These are phyloP conservation scores for Rutpela maculata DNA, from an alignment of 2,888 invertebrate species.

Conservation along the genomic window DNA sequence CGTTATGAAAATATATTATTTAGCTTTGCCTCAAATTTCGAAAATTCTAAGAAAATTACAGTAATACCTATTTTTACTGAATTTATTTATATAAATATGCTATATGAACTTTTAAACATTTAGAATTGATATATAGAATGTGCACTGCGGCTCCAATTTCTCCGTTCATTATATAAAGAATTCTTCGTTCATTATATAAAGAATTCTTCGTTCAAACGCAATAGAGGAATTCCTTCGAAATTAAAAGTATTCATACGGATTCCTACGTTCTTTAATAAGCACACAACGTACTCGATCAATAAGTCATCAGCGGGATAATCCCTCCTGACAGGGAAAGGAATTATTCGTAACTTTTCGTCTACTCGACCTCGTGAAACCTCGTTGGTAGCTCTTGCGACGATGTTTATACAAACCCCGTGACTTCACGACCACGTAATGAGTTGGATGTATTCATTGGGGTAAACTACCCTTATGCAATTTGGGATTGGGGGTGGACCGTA, in stretches of 20 bases:
- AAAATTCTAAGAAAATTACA: too few relatives aligned
- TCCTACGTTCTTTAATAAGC: slow-evolving; percentile 26
- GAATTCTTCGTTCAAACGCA: background rate
- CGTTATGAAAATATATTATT: too few relatives aligned
- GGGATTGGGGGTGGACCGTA: slow-evolving; percentile 63
- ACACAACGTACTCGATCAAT: slow-evolving; percentile 40
- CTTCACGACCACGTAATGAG: slow-evolving; percentile 71
- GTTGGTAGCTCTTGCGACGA: slow-evolving; percentile 12
- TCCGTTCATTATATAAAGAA: too few relatives aligned
- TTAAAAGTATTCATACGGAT: slow-evolving; percentile 38
- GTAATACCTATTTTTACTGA: too few relatives aligned
- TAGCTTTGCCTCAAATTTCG: too few relatives aligned
- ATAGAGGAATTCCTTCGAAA: slow-evolving; percentile 20
- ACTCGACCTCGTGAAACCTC: slow-evolving; percentile 32
- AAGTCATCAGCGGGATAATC: slow-evolving; percentile 44
- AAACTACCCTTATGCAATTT: slow-evolving; percentile 68
- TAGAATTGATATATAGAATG: too few relatives aligned
- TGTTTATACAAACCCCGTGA: slow-evolving; percentile 62
- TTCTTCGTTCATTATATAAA: too few relatives aligned
- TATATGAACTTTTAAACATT: too few relatives aligned
- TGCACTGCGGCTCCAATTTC: too few relatives aligned
- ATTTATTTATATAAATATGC: too few relatives aligned
- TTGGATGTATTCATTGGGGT: slow-evolving; percentile 72
- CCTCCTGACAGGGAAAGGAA: slow-evolving; percentile 18
- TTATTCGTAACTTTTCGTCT: slow-evolving; percentile 35